Base-by-base conservation (phyloP, 2,113 vertebrate genomes). In the Nerophis lumbriciformis region DNA sequence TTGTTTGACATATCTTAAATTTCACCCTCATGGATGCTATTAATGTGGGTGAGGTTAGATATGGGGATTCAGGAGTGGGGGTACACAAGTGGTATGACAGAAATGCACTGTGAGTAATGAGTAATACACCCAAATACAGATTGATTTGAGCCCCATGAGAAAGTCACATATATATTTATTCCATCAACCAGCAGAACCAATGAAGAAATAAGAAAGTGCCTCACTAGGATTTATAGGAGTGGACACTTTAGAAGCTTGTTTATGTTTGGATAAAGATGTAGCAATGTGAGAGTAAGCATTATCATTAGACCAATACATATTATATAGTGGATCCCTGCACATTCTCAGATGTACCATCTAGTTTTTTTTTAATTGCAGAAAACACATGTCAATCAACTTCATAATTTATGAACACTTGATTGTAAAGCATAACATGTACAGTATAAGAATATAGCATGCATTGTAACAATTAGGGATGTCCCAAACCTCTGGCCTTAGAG, bases 111-210 rank as follows among this genome's bases (percentile, higher is more conserved):
- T 81, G 88, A 91, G 88, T 86, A 89, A 91, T 91, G 91, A 90
- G 88, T 91, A 90, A 93, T 89, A 89, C 87, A 90, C 89, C 90
- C 90, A 85, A 89, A 89, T 81, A 61, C 83, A 91, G 92, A 93
- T 89, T 90, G 92, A 93, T 93, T 80, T 88, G 82, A 88, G 88
- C 76, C 75, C 73, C 59, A 64, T 79, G 78, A 74, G 81, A 82
- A 69, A 83, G 77, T 78, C 82, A 77, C 89, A 91, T 93, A 90
- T 84, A 89, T 93, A 90, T 90, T 89, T 89, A 88, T 82, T 86
- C 89, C 84, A 91, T 90, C 88, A 85, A 85, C 87, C 63, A 8
- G 78, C 67, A 76, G 71, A 81, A 78, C 76, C 77, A 69, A 87
- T 87, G 72, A 49, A 51, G 42, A 88, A 90, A 89, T 88, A 84